phyloP scores from a whole-genome alignment of 1,140 invertebrate genomes.

The Caenorhabditis brenneri region DNA sequence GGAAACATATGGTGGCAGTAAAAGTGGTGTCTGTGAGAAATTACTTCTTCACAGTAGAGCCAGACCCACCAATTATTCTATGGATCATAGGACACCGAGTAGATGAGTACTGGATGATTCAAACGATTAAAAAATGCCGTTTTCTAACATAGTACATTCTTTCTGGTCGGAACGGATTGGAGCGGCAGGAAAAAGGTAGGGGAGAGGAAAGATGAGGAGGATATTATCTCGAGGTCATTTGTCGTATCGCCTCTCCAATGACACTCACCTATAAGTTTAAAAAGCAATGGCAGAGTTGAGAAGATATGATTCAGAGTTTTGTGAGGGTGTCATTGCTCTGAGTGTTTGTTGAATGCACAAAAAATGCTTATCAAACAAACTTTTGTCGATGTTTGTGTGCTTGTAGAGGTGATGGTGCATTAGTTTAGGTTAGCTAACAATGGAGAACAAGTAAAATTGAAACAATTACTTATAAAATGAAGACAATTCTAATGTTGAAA shows the following conservation, averaged over 20 bases:
- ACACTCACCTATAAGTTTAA: slow-evolving; percentile 2
- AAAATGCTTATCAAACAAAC: slow-evolving; percentile 23
- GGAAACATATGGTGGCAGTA: slow-evolving; percentile 23
- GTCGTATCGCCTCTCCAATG: not conserved
- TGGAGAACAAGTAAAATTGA: not conserved
- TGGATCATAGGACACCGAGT: not conserved
- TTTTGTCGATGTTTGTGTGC: not conserved
- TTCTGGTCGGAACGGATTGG: not conserved
- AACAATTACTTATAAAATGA: not conserved
- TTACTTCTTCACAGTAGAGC: not conserved
- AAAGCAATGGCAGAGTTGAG: not conserved
- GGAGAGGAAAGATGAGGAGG: not conserved
- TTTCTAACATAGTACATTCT: not conserved
- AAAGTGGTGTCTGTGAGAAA: not conserved
- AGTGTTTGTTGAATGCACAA: slow-evolving; percentile 18
- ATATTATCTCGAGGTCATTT: slow-evolving; percentile 39
- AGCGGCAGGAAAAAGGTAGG: not conserved
- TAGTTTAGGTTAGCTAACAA: not conserved
- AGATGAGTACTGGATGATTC: not conserved
- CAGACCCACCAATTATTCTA: not conserved
- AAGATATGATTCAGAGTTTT: slow-evolving; percentile 37
- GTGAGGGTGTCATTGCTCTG: slow-evolving; percentile 33
- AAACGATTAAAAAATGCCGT: not conserved
- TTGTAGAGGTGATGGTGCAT: not conserved
- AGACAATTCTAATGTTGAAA: no score